Percentiles rank a stretch among this genome's conserved stretches.
Evolutionary conservation across 2,888 invertebrate genomes (phyloP).

Genomic region (Dryadula phaetusa): DNA sequence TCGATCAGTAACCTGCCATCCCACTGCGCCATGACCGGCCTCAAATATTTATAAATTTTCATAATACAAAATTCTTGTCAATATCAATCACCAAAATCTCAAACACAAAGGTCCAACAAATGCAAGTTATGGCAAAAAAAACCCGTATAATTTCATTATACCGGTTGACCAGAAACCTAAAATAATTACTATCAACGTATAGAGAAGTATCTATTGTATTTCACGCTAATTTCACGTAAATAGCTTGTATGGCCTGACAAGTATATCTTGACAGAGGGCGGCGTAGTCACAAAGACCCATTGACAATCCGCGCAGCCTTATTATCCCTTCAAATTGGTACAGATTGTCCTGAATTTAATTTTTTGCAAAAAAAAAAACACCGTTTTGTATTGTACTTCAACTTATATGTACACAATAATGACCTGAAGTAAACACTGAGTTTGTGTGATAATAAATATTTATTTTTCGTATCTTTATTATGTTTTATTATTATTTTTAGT

Average conservation of each 20-base stretch:
- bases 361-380: conserved; percentile 13
- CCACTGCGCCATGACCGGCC: too few relatives aligned
- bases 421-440: too few relatives aligned
- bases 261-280: conserved; percentile 71
- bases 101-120: conserved; percentile 4
- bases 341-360: neutral
- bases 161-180: conserved; percentile 62
- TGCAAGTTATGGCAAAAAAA: neutral
- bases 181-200: conserved; percentile 69
- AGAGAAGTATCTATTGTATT: conserved; percentile 71
- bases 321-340: conserved; percentile 48
- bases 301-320: conserved; percentile 67
- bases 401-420: neutral
- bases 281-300: conserved; percentile 71
- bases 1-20: too few relatives aligned
- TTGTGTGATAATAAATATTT: too few relatives aligned
- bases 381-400: neutral
- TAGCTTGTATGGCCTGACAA: conserved; percentile 57
- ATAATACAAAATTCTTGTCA: too few relatives aligned
- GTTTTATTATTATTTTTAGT: too few relatives aligned
- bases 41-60: too few relatives aligned
- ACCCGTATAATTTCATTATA: conserved; percentile 58
- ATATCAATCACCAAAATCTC: neutral
- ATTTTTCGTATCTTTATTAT: too few relatives aligned
- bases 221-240: conserved; percentile 76